Evolutionary conservation across 2,113 vertebrate species (phyloP), one percentile per base, ranked within the genome.

Genomic region (Ciconia stormi): DNA sequence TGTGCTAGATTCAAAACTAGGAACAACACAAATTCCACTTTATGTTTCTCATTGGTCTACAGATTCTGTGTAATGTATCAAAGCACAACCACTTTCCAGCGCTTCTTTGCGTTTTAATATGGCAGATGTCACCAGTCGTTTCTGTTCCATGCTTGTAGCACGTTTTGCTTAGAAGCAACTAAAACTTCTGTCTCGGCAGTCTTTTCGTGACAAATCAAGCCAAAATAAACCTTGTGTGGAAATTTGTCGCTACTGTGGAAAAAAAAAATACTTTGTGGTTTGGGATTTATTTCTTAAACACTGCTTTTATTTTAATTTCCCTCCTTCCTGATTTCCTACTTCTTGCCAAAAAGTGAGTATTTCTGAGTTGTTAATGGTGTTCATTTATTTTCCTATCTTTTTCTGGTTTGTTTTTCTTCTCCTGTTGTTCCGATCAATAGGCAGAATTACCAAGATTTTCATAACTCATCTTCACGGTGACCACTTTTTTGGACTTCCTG

Each of bases 401-500:
- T 36, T 19, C 47, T 7, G 19, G 0, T 21, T 40, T 20, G 12
- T 29, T 80, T 69, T 49, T 19, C 21, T 52, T 73, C 50, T 3
- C 82, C 67, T 87, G 19, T 83, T 90, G 63, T 79, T 32, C 44
- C 3, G 0, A 40, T 9, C 65, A 16, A 55, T 87, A 99, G 99
- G 99, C 66, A 98, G 97, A 85, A 99, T 99, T 52, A 98, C 98
- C 87, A 99, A 99, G 97, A 98, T 99, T 71, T 99, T 99, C 97
- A 99, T 99, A 77, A 99, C 99, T 5, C 99, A 99, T 71, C 97
- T 99, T 19, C 99, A 99, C 25, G 99, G 99, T 6, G 99, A 99
- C 84, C 99, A 99, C 96, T 49, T 99, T 9, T 99, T 99, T 42
- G 99, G 99, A 2, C 98, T 99, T 4, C 99, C 99, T 1, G 99